Conservation (phyloP, 2,888 invertebrate genomes). For the Pachliopta kotzebuea region DNA sequence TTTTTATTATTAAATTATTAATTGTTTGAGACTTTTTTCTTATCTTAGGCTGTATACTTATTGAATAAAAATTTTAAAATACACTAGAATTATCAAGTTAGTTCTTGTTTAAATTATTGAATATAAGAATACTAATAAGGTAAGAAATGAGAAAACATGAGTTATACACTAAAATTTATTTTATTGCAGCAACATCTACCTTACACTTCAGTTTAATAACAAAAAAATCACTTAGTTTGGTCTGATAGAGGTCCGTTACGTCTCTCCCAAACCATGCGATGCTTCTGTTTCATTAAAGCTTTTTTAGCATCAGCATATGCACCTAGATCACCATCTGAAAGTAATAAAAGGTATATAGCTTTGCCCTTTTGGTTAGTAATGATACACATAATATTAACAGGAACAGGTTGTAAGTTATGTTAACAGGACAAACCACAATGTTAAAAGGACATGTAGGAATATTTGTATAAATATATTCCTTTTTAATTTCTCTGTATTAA, state of each 20-base stretch:
- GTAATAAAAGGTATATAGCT: background rate
- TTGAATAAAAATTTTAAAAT: too few species aligned
- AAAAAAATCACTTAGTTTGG: slow-evolving; percentile 48
- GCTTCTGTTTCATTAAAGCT: slow-evolving; percentile 98
- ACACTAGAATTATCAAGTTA: too few species aligned
- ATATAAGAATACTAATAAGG: background rate
- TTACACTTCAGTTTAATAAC: slow-evolving; percentile 13
- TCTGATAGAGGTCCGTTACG: slow-evolving; percentile 86
- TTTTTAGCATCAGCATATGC: slow-evolving; percentile 84
- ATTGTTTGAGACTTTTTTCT: background rate
- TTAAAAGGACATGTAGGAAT: too few species aligned
- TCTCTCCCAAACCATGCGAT: slow-evolving; percentile 98
- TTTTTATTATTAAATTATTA: slow-evolving; percentile 25
- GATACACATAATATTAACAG: too few species aligned
- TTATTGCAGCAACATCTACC: slow-evolving; percentile 46
- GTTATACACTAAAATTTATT: slow-evolving; percentile 40
- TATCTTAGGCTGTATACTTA: too few species aligned
- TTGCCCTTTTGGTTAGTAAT: too few species aligned
- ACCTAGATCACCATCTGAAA: slow-evolving; percentile 95
- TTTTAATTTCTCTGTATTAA: too few species aligned
- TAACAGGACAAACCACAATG: too few species aligned
- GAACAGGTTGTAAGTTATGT: too few species aligned
- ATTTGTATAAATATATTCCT: too few species aligned
- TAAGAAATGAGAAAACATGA: slow-evolving; percentile 1
- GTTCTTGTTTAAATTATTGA: background rate